Base-by-base conservation (phyloP, 2,113 vertebrate genomes). In the Zosterops pallidus region DNA sequence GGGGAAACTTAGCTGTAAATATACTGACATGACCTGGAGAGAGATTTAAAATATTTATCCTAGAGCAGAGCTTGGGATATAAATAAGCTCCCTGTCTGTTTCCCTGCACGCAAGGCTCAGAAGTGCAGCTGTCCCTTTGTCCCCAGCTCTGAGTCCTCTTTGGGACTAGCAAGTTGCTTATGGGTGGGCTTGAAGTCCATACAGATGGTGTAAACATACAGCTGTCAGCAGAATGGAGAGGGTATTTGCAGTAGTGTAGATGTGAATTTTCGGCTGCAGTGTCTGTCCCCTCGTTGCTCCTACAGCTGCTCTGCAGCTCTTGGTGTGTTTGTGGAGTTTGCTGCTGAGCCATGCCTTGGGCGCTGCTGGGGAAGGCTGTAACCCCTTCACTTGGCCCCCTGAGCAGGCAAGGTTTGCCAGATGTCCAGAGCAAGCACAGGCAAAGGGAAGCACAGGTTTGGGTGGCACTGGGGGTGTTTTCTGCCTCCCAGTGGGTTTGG, bases 1-100 rank as follows among this genome's bases (percentile, higher is more conserved):
- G 59, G 83, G 89, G 76, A 84, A 92, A 86, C 68, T 50, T 77
- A 50, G 47, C 77, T 78, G 83, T 89, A 95, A 96, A 94, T 94
- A 91, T 23, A 42, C 83, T 3, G 7, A 50, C 33, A 4, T 89
- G 93, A 92, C 72, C 77, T 81, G 68, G 63, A 80, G 80, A 80
- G 80, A 77, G 93, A 80, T 91, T 95, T 96, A 94, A 96, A 95
- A 94, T 89, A 89, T 96, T 96, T 96, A 95, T 94, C 86, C 69
- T 68, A 63, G 42, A 62, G 68, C 68, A 75, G 83, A 68, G 64
- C 83, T 81, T 42, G 83, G 59, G 80, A 94, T 92, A 86, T 96
- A 95, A 96, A 96, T 95, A 89, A 95, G 79, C 89, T 95, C 57
- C 53, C 70, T 87, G 88, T 71, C 85, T 95, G 86, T 89, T 95